Conservation (phyloP, 2,888 invertebrate species). For the Erebia ligea region DNA sequence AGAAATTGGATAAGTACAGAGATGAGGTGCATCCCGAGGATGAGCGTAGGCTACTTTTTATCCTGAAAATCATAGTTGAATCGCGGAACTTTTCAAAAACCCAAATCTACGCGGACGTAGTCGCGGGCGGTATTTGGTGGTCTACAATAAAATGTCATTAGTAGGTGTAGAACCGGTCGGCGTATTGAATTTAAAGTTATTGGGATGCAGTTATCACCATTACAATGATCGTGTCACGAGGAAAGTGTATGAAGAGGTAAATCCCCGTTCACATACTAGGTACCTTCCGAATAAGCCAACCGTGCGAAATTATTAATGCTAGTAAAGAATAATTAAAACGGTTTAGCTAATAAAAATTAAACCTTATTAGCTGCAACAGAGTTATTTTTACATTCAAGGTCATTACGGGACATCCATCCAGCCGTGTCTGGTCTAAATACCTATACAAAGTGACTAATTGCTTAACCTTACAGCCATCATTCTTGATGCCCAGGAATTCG, state of each 20-base stretch:
- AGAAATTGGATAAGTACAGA: too few relatives aligned
- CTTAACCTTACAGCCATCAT: conserved; percentile 10
- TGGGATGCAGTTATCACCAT: too few relatives aligned
- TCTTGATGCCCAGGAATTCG: conserved; percentile 23
- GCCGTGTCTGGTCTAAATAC: conserved; percentile 18
- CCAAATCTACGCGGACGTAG: too few relatives aligned
- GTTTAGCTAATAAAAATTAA: conserved; percentile 1
- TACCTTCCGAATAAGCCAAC: too few relatives aligned
- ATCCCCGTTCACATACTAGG: too few relatives aligned
- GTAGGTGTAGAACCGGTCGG: too few relatives aligned
- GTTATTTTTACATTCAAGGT: conserved; percentile 32
- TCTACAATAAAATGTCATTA: too few relatives aligned
- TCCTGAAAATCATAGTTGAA: neutral
- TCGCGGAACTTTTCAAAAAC: neutral
- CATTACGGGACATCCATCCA: conserved; percentile 27
- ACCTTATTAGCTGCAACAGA: conserved; percentile 21
- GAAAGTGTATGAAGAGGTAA: too few relatives aligned
- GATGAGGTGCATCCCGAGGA: too few relatives aligned
- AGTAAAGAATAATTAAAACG: conserved; percentile 4
- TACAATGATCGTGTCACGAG: too few relatives aligned
- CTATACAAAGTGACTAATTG: conserved; percentile 13
- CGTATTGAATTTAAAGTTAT: too few relatives aligned
- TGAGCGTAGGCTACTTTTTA: neutral
- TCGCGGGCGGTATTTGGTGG: neutral
- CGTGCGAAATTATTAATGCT: too few relatives aligned